Conservation (phyloP, 2,797 vertebrate genomes). For the Protonibea diacanthus region DNA sequence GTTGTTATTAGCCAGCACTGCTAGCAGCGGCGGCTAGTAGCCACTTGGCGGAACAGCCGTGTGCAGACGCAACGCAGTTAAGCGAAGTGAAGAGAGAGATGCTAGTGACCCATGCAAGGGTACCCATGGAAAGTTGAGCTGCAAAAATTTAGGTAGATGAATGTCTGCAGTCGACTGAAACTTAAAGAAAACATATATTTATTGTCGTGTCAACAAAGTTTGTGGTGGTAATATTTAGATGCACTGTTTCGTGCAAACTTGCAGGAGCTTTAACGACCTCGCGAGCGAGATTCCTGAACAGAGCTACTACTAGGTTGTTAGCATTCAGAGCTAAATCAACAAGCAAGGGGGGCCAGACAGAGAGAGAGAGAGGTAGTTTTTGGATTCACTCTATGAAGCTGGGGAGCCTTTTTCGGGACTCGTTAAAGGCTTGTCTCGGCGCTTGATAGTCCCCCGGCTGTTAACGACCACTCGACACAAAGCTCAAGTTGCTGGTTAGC, state of each 20-base stretch:
- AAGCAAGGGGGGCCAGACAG: conserved; percentile 9
- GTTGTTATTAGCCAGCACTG: conserved; percentile 73
- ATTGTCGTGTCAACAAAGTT: conserved; percentile 43
- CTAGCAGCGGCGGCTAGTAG: conserved; percentile 55
- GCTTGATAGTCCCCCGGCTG: conserved; percentile 23
- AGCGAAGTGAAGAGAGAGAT: conserved; percentile 65
- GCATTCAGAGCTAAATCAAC: conserved; percentile 56
- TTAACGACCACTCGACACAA: conserved; percentile 40
- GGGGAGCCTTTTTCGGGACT: conserved; percentile 15
- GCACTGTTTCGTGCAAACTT: conserved; percentile 65
- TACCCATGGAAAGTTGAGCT: conserved; percentile 67
- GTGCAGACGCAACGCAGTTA: conserved; percentile 60
- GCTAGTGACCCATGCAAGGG: conserved; percentile 71
- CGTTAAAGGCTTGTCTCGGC: conserved; percentile 25
- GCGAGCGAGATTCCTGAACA: conserved; percentile 73
- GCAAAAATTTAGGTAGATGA: conserved; percentile 39
- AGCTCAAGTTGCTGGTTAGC: conserved; percentile 46
- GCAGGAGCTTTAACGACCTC: conserved; percentile 59
- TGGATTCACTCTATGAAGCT: conserved; percentile 24
- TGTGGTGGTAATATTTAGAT: conserved; percentile 35
- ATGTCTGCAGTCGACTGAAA: conserved; percentile 38
- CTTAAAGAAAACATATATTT: conserved; percentile 21
- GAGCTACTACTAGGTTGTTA: conserved; percentile 48
- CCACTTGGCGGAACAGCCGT: conserved; percentile 59
- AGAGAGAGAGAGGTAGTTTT: neutral